Percentiles rank a stretch among this genome's conserved stretches.
Evolutionary conservation across 2,113 vertebrate genomes (phyloP).

Genomic region (Hucho hucho): DNA sequence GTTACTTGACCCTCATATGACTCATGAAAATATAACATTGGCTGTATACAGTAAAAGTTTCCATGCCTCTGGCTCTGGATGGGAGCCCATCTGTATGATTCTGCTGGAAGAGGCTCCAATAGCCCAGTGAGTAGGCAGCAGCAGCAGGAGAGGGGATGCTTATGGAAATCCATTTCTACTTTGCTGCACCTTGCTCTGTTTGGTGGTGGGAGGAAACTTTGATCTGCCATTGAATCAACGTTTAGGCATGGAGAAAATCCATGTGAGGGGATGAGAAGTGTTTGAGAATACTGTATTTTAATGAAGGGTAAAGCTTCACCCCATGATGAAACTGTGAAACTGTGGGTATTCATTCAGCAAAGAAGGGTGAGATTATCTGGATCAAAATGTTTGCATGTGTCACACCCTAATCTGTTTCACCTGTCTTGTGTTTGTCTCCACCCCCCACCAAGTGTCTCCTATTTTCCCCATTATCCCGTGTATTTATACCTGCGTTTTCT

Average conservation of each 20-base stretch:
- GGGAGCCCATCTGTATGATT: conserved; percentile 55
- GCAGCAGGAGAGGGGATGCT: conserved; percentile 47
- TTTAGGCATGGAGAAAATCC: conserved; percentile 8
- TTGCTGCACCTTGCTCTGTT: conserved; percentile 34
- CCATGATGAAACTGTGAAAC: conserved; percentile 27
- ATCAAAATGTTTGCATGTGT: not conserved
- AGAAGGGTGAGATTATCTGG: not conserved
- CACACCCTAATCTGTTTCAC: too few relatives aligned
- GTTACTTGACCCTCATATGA: not conserved
- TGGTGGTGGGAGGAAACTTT: conserved; percentile 37
- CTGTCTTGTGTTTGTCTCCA: too few relatives aligned
- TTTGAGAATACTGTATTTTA: conserved; percentile 21
- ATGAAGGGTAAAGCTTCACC: conserved; percentile 19
- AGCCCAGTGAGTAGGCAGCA: conserved; percentile 63
- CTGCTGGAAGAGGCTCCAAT: conserved; percentile 63
- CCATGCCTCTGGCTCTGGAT: conserved; percentile 61
- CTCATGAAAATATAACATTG: not conserved
- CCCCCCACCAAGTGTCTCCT: too few relatives aligned
- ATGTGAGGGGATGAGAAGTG: not conserved
- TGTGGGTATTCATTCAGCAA: not conserved
- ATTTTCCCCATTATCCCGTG: too few relatives aligned
- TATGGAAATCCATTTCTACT: conserved; percentile 52
- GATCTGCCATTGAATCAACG: conserved; percentile 37
- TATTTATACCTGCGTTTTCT: too few relatives aligned
- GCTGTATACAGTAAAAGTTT: conserved; percentile 30